phyloP scores from a whole-genome alignment of 1,140 invertebrate species.

The Bombus breviceps region DNA sequence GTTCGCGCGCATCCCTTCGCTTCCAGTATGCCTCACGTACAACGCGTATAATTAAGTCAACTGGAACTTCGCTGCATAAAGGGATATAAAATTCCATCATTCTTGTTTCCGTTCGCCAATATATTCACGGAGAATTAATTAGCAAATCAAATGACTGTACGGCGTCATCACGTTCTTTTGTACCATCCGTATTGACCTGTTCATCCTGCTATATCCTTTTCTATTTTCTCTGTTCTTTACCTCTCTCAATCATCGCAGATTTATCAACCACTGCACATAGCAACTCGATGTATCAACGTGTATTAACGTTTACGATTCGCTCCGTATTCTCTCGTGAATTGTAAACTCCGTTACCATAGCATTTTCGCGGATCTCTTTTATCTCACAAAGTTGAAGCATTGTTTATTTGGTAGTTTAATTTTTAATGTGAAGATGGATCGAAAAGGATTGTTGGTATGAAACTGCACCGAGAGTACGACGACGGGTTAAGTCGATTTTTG shows the following conservation, averaged over 20 bases:
- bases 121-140: not conserved
- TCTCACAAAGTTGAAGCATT: not conserved
- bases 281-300: not conserved
- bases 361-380: not conserved
- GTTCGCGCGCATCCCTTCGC: too few species aligned
- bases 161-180: not conserved
- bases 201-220: not conserved
- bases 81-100: not conserved
- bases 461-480: not conserved
- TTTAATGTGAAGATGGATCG: not conserved
- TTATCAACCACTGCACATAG: not conserved
- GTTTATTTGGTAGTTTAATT: not conserved
- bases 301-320: too few species aligned
- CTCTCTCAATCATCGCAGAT: not conserved
- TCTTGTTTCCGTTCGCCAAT: not conserved
- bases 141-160: constrained; percentile 5
- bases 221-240: not conserved
- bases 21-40: not conserved
- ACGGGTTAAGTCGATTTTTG: too few species aligned
- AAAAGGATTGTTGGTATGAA: not conserved
- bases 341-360: not conserved
- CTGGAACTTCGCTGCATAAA: not conserved
- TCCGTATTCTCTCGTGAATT: not conserved
- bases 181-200: not conserved
- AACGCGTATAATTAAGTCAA: constrained; percentile 22